Evolutionary conservation across 2,888 invertebrate species (phyloP).

Genomic region (Lobophora halterata): DNA sequence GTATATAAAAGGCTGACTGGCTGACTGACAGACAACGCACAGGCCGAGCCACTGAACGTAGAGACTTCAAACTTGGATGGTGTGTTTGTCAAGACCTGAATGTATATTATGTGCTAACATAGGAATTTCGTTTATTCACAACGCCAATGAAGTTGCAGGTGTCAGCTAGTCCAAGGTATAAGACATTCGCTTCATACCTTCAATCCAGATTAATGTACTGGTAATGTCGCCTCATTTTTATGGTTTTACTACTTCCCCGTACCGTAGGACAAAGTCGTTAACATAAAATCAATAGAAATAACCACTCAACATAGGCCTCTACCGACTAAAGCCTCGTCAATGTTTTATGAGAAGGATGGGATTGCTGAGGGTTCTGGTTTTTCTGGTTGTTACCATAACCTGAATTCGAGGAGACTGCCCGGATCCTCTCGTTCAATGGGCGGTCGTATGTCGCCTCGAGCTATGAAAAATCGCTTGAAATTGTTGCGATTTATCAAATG

Average conservation of each 20-base stretch:
- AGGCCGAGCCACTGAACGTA: too few relatives aligned
- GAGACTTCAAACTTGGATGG: too few relatives aligned
- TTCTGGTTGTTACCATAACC: conserved; percentile 36
- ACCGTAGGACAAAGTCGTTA: conserved; percentile 37
- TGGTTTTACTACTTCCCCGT: conserved; percentile 33
- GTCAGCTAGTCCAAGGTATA: too few relatives aligned
- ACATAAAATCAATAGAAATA: conserved; percentile 35
- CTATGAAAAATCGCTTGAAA: conserved; percentile 20
- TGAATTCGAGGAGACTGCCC: conserved; percentile 30
- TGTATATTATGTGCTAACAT: too few relatives aligned
- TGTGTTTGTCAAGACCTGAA: too few relatives aligned
- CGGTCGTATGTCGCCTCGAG: conserved; percentile 23
- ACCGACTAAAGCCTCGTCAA: not conserved
- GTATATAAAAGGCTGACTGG: too few relatives aligned
- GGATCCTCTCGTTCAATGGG: conserved; percentile 27
- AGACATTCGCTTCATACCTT: too few relatives aligned
- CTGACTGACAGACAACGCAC: too few relatives aligned
- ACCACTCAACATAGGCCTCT: conserved; percentile 28
- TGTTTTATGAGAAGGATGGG: conserved; percentile 4
- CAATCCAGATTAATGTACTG: conserved; percentile 28
- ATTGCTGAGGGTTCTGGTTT: conserved; percentile 20
- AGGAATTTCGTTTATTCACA: too few relatives aligned
- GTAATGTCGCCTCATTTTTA: conserved; percentile 25
- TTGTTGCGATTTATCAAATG: conserved; percentile 15
- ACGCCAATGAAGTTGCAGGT: too few relatives aligned